Evolutionary conservation across 2,113 vertebrate species (phyloP).

Genomic region (Cathartes aura): DNA sequence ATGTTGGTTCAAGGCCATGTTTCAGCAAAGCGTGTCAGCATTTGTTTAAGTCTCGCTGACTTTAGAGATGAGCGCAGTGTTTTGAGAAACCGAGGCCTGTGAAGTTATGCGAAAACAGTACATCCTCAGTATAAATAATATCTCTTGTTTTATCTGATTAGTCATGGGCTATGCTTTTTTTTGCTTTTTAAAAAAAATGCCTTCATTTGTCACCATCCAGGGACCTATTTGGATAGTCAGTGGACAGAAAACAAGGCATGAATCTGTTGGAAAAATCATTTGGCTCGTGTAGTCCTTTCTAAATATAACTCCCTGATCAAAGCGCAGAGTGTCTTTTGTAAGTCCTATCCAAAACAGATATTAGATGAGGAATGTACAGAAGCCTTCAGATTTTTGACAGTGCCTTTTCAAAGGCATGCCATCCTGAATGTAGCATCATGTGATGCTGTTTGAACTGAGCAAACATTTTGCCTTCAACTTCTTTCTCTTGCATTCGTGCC

Average conservation of each 20-base stretch:
- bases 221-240: constrained; percentile 27
- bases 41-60: not conserved
- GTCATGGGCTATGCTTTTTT: not conserved
- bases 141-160: constrained; percentile 34
- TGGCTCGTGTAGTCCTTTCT: constrained; percentile 2
- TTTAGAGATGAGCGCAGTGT: not conserved
- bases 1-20: constrained; percentile 28
- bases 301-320: constrained; percentile 65
- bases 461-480: constrained; percentile 48
- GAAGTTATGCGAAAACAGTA: not conserved
- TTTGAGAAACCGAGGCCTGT: constrained; percentile 18
- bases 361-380: constrained; percentile 34
- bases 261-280: constrained; percentile 56
- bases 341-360: constrained; percentile 39
- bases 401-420: constrained; percentile 61
- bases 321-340: not conserved
- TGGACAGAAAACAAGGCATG: constrained; percentile 56
- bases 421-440: constrained; percentile 19
- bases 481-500: not conserved
- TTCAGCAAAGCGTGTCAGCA: constrained; percentile 30
- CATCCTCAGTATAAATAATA: not conserved
- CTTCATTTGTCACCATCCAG: constrained; percentile 32
- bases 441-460: constrained; percentile 60
- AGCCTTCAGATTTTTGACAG: constrained; percentile 43
- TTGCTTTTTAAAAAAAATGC: not conserved